phyloP scores from a whole-genome alignment of 2,113 vertebrate species.

The Nasalis larvatus region DNA sequence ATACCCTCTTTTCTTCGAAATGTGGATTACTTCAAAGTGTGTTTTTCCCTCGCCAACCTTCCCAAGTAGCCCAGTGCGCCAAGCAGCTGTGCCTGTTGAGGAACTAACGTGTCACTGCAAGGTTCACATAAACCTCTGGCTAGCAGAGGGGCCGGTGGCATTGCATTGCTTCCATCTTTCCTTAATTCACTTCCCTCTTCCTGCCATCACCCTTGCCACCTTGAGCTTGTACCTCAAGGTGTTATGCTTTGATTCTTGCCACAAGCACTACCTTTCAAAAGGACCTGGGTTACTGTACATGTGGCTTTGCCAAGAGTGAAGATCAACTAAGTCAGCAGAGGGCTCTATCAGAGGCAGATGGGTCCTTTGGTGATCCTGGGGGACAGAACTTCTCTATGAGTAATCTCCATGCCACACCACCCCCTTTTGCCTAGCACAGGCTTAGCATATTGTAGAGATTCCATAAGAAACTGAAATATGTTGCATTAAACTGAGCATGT shows the following conservation, averaged over 20 bases:
- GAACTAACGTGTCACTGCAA: too few relatives aligned
- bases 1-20: neutral
- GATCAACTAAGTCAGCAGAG: too few relatives aligned
- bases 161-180: fast-evolving
- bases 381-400: neutral
- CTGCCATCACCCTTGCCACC: neutral
- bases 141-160: neutral
- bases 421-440: neutral
- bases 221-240: neutral
- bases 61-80: neutral
- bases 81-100: fast-evolving
- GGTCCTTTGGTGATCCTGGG: neutral
- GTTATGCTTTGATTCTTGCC: neutral
- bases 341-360: neutral
- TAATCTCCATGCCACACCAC: neutral
- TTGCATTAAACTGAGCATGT: neutral
- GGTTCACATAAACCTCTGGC: too few relatives aligned
- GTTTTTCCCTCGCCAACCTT: neutral
- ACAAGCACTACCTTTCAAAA: neutral
- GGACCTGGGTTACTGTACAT: too few relatives aligned
- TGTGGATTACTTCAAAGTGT: neutral
- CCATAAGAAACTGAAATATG: neutral
- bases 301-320: neutral
- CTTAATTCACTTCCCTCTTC: neutral
- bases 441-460: neutral